Base-by-base conservation (phyloP, 2,888 invertebrate genomes). In the Drosophila emarginata region DNA sequence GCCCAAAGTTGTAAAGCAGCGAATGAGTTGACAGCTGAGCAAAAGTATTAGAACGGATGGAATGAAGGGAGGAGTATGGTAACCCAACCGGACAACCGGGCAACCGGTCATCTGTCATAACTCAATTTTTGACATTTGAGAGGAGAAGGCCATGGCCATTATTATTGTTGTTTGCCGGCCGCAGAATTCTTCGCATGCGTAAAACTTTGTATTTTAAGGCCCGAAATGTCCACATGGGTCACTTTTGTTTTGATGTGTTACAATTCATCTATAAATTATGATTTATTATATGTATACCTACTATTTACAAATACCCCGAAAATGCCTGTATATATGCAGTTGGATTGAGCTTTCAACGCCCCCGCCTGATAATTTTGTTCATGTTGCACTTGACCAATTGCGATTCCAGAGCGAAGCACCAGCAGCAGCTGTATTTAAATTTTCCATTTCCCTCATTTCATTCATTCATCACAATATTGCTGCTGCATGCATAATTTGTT, bases 101-200 rank as follows among this genome's bases (percentile, higher is more conserved):
- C 7, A 52, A 51, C 61, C 61, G 77, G 72, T 72, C 80, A 85
- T 85, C 80, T 79, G 84, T 81, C 87, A 86, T 86, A 80, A 83
- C 75, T 80, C 75, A 72, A 73, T 75, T 80, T 80, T 61, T 79
- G 83, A 83, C 78, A 77, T 71, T 68, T 82, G 77, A 77, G 26
- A 5, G 77, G 72, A 67, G 68, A 79, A 63, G 40, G 32, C 45
- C 45, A 45, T 21, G 45, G 12, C 32, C 32, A 32, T 32, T 32
- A 32, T 32, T 21, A 45, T 45, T 28, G n/a, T 14, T 12, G 54
- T 37, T 37, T 59, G 15, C 59, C 32, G 32, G 32, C 32, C 52
- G 57, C 39, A 36, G 61, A 40, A 45, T 56, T 64, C 62, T 32
- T 32, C 32, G 32, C 59, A 50, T 28, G 36, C 52, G 50, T 39